Evolutionary conservation across 2,888 invertebrate species (phyloP).

Genomic region (Teinopalpus imperialis): DNA sequence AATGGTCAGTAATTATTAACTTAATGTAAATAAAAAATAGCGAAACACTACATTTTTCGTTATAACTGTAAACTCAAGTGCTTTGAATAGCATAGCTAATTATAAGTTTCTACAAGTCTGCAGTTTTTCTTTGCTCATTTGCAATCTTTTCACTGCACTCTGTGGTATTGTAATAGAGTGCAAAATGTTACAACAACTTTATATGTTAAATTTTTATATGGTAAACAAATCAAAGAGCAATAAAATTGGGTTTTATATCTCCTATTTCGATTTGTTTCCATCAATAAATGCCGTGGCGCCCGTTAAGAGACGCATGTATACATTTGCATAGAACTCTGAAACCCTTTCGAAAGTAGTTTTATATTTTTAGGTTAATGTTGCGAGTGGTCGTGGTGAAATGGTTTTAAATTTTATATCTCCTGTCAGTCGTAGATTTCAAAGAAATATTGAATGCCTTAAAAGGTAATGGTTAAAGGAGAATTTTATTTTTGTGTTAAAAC

Average conservation of each 20-base stretch:
- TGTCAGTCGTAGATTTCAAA: slow-evolving; percentile 7
- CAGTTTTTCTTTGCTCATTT: slow-evolving; percentile 22
- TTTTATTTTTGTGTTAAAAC: slow-evolving; percentile 17
- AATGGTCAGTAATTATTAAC: too few species aligned
- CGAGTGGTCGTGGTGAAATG: slow-evolving; percentile 10
- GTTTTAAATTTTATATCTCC: slow-evolving; percentile 18
- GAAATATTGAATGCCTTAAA: slow-evolving; percentile 8
- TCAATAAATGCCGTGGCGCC: slow-evolving; percentile 55
- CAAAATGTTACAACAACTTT: slow-evolving; percentile 22
- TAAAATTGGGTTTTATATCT: slow-evolving; percentile 64
- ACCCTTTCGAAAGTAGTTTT: slow-evolving; percentile 17
- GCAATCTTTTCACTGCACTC: background rate
- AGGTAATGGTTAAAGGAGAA: background rate
- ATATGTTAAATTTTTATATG: slow-evolving; percentile 24
- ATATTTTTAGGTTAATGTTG: slow-evolving; percentile 22
- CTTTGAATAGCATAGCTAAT: slow-evolving; percentile 31
- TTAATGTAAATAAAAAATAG: slow-evolving; percentile 11
- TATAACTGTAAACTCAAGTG: slow-evolving; percentile 9
- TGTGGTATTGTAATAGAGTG: slow-evolving; percentile 10
- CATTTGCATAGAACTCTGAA: slow-evolving; percentile 17
- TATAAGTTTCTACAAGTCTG: slow-evolving; percentile 29
- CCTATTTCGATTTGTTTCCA: slow-evolving; percentile 66
- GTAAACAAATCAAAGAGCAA: slow-evolving; percentile 60
- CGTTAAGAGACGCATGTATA: slow-evolving; percentile 42
- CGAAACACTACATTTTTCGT: slow-evolving; percentile 12